Evolutionary conservation across 2,113 vertebrate species (phyloP).

Genomic region (Rhinopomastus cyanomelas): DNA sequence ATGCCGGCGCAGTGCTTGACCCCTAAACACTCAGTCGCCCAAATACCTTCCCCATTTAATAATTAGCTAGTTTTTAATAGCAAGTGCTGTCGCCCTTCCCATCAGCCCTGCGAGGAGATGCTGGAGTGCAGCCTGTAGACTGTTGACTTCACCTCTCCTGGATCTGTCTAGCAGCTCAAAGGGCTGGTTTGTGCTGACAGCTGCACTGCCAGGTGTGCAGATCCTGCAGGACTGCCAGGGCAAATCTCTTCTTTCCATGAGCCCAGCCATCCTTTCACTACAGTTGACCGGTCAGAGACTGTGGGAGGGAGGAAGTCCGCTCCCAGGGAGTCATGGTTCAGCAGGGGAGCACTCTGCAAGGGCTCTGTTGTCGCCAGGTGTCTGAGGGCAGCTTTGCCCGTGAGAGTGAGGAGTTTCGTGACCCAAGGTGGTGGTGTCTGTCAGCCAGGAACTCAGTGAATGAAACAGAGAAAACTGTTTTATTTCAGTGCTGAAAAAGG

Average conservation of each 20-base stretch:
- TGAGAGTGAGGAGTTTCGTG: neutral
- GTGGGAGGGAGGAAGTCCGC: neutral
- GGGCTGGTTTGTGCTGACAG: neutral
- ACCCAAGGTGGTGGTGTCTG: neutral
- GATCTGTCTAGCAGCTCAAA: neutral
- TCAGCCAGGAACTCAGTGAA: neutral
- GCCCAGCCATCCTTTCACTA: neutral
- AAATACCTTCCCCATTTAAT: neutral
- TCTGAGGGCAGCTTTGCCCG: neutral
- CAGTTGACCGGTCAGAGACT: neutral
- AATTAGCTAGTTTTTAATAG: neutral
- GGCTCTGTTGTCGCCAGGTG: neutral
- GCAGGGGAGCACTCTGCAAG: neutral
- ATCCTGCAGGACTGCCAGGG: neutral
- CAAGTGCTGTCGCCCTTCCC: neutral
- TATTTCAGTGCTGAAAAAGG: neutral
- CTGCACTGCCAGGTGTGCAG: neutral
- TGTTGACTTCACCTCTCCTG: neutral
- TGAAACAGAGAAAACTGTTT: neutral
- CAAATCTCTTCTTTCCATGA: neutral
- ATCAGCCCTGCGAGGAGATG: neutral
- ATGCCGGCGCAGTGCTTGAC: neutral
- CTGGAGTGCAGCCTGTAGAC: neutral
- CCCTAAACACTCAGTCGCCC: fast-evolving
- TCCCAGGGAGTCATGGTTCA: neutral